phyloP scores from a whole-genome alignment of 2,113 vertebrate genomes.

The Felis chaus region DNA sequence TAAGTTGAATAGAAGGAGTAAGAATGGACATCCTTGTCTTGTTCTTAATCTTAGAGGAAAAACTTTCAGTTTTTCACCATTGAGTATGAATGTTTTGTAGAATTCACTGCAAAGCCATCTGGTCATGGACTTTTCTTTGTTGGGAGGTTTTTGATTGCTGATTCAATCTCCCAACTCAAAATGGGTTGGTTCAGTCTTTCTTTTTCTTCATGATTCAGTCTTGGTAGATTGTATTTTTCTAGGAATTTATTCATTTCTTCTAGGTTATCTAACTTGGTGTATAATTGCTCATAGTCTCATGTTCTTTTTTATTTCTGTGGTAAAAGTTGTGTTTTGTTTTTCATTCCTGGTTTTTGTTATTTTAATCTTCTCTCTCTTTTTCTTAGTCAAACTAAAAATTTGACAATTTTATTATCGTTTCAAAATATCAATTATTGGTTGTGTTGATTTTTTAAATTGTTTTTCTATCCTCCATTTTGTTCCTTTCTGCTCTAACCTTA shows the following conservation, averaged over 20 bases:
- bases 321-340: background rate
- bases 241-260: background rate
- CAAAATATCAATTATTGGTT: background rate
- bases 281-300: background rate
- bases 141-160: background rate
- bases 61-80: background rate
- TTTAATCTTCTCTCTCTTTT: background rate
- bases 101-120: background rate
- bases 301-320: background rate
- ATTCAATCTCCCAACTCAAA: background rate
- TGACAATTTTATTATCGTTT: background rate
- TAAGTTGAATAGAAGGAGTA: background rate
- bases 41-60: background rate
- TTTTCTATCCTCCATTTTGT: background rate
- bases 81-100: background rate
- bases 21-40: background rate
- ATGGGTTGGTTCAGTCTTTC: background rate
- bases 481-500: background rate
- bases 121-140: background rate
- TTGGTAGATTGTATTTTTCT: background rate
- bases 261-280: background rate
- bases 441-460: background rate
- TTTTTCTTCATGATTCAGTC: background rate
- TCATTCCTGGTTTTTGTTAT: background rate
- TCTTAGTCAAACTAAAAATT: background rate